Percentiles rank a stretch among this genome's conserved stretches.
Conservation (phyloP, 2,113 vertebrate genomes). For the Pygoscelis adeliae region DNA sequence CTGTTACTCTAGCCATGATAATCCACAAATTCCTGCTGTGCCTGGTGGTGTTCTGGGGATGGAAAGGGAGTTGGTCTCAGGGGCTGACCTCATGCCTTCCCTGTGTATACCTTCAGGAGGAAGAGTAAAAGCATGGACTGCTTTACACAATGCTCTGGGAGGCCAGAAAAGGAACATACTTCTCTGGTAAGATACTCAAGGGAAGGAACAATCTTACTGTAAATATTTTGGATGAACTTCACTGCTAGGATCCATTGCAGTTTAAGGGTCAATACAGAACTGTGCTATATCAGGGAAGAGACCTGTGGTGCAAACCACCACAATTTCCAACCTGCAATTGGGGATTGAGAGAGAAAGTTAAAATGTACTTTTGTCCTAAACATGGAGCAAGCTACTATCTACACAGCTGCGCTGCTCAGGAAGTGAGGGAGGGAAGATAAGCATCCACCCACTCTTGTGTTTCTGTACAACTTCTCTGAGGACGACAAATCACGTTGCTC, state of each 20-base stretch:
- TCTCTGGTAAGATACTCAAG: not conserved
- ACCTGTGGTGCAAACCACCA: not conserved
- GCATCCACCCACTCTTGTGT: not conserved
- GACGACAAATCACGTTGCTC: not conserved
- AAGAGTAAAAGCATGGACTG: not conserved
- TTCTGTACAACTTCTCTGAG: not conserved
- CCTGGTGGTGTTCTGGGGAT: not conserved
- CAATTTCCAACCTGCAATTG: not conserved
- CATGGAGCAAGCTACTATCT: not conserved
- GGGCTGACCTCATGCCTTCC: not conserved
- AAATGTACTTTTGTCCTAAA: not conserved
- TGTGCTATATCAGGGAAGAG: not conserved
- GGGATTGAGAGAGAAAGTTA: not conserved
- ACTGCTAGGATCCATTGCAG: not conserved
- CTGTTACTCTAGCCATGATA: not conserved
- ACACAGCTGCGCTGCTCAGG: not conserved
- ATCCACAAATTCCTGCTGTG: not conserved
- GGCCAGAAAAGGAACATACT: not conserved
- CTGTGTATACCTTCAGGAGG: not conserved
- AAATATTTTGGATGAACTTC: not conserved
- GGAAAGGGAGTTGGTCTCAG: not conserved
- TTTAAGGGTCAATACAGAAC: not conserved
- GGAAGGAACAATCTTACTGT: not conserved
- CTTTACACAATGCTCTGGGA: not conserved
- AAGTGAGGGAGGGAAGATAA: not conserved